Base-by-base conservation (phyloP, 2,797 vertebrate genomes). In the Liparis tanakae region DNA sequence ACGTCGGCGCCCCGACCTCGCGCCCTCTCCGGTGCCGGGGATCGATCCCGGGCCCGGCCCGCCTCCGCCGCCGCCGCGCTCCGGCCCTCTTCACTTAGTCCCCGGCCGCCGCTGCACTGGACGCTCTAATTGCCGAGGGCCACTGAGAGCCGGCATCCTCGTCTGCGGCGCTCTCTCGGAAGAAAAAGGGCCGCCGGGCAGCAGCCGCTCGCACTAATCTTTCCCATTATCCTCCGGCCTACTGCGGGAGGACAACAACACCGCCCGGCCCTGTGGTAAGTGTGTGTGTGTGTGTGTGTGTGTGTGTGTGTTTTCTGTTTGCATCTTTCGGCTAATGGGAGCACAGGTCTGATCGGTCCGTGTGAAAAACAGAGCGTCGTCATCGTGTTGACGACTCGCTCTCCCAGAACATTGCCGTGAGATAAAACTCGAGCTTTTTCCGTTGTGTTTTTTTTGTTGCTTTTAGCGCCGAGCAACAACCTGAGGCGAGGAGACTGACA, bases 121-220 rank as follows among this genome's bases (percentile, higher is more conserved):
- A 85, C 50, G 68, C 80, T 84, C 77, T 94, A 94, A 95, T 94
- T 95, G 94, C 50, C 82, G 10, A 88, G 94, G 90, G 94, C 93
- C 89, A 74, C 89, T 87, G 94, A 94, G 94, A 94, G 89, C 84
- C 86, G 79, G 91, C 92, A 90, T 90, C 87, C 89, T 80, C 74
- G 76, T 85, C 86, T 85, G 81, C 72, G 8, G 46, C 17, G 39
- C 81, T 81, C 73, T 66, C 83, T 30, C 25, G 25, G 55, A 76
- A 87, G 79, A 89, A 81, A 89, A 81, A 89, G 88, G 88, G 85
- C 89, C 72, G 66, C 74, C 74, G 70, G 88, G 91, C 85, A 85
- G 84, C 92, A 88, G 91, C 91, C 88, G 81, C 91, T 93, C 88
- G 83, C 83, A 86, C 93, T 93, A 94, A 95, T 94, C 90, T 91